Evolutionary conservation across 1,140 invertebrate genomes (phyloP), one percentile per base, ranked within the genome.

Genomic region (Drosophila saltans): DNA sequence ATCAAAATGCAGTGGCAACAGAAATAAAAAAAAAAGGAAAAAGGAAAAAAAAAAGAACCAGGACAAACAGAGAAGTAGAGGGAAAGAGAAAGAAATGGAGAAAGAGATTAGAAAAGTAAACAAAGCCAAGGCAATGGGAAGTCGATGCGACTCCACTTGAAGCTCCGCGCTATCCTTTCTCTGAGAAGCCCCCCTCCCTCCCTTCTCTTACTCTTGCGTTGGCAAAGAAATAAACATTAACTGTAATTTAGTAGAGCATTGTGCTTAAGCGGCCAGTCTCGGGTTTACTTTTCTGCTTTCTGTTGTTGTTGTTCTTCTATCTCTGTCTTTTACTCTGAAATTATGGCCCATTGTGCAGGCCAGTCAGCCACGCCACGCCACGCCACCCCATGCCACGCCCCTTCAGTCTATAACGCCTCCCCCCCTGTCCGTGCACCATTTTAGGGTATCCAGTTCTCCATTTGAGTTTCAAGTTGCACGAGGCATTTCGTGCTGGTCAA

Each of bases 221-320:
- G 21, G 45, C 45, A 78, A 83, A 89, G 80, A 89, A 89, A 89
- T 90, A 89, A 89, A 89, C 85, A 89, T 89, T 89, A 89, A 89
- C 84, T 90, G 84, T 89, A 89, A 89, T 89, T 89, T 89, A 89
- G 84, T 90, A 78, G 85, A 78, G 85, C 84, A 89, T 89, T 89
- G 84, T 89, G 83, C 84, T 89, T 84, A 89, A 89, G 84, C 84
- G 85, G 73, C 78, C 73, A 83, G 75, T 75, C 80, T 70, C 69
- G 69, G 30, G 66, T 60, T 59, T 56, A 28, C 28, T 16, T 40
- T 33, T 41, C 24, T 40, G 8, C 8, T 55, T 16, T 26, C 66
- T 71, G 3, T 26, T 24, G 26, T 60, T 28, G 21, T 48, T 48
- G 21, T 36, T 36, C 6, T 36, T 36, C 33, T 36, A 36, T 73